phyloP scores from a whole-genome alignment of 2,797 vertebrate species.

The Parauchenoglanis ngamensis region DNA sequence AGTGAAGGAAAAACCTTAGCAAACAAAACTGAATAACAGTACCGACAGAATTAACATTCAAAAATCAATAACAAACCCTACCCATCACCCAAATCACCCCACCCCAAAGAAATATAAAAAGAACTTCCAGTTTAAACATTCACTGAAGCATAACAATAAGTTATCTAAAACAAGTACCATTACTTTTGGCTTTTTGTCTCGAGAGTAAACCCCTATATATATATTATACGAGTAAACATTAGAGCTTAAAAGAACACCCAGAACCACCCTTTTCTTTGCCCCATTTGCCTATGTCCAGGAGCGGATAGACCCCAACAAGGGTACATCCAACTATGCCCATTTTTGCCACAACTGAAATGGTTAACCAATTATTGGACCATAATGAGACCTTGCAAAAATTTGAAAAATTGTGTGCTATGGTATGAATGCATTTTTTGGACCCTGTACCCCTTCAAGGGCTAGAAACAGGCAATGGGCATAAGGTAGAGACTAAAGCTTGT shows the following conservation, averaged over 20 bases:
- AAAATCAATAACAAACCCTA: slow-evolving; percentile 69
- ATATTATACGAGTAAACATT: slow-evolving; percentile 56
- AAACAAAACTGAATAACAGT: slow-evolving; percentile 60
- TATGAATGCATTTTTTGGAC: slow-evolving; percentile 29
- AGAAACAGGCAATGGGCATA: slow-evolving; percentile 31
- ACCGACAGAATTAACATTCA: slow-evolving; percentile 69
- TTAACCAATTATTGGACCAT: not conserved
- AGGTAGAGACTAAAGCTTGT: slow-evolving; percentile 46
- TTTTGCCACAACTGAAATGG: not conserved
- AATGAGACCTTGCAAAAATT: slow-evolving; percentile 2
- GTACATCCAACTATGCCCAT: not conserved
- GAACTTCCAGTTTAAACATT: slow-evolving; percentile 82
- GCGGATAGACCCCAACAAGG: not conserved
- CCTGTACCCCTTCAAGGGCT: slow-evolving; percentile 42
- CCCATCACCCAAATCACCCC: slow-evolving; percentile 60
- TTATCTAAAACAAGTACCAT: slow-evolving; percentile 81
- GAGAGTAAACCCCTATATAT: slow-evolving; percentile 70
- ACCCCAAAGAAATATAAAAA: slow-evolving; percentile 65
- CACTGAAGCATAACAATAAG: slow-evolving; percentile 75
- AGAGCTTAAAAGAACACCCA: slow-evolving; percentile 63
- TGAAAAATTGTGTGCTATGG: slow-evolving; percentile 2
- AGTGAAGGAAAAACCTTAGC: slow-evolving; percentile 43
- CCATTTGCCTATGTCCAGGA: slow-evolving; percentile 31
- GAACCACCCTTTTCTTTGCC: slow-evolving; percentile 54
- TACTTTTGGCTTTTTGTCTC: slow-evolving; percentile 70